A percentile compares a stretch with the other conserved stretches of the same genome.
Conservation (phyloP, 2,113 vertebrate genomes). For the Sarotherodon lohbergeri region DNA sequence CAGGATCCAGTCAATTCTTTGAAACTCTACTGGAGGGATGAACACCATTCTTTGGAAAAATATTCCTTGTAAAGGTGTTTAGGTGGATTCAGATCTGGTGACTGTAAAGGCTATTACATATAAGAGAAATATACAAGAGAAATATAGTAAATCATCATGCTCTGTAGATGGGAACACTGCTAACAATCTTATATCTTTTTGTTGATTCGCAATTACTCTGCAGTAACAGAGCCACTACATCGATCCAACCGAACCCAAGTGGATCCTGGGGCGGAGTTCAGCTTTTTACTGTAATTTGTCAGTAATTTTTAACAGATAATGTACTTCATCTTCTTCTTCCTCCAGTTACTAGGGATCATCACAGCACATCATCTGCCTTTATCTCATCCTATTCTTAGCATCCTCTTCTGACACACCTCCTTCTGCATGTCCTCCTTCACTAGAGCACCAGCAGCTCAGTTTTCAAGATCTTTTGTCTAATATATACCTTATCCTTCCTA, state of each 20-base stretch:
- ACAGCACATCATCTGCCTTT: neutral
- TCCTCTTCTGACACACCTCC: neutral
- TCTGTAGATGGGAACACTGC: neutral
- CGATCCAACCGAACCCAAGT: too few relatives aligned
- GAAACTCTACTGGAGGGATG: neutral
- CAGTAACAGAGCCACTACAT: neutral
- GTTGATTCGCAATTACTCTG: rapidly evolving
- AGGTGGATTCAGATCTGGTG: neutral
- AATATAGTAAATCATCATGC: neutral
- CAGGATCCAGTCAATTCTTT: neutral
- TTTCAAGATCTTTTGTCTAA: neutral
- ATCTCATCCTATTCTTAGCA: neutral
- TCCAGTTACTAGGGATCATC: neutral
- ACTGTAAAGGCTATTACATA: neutral
- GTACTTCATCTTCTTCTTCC: neutral
- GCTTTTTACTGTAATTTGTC: neutral
- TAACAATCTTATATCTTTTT: neutral
- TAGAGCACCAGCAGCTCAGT: neutral
- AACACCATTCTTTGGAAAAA: neutral
- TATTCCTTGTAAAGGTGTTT: neutral
- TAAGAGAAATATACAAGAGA: neutral
- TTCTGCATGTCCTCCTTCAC: neutral
- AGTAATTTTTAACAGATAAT: neutral
- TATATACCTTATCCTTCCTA: neutral
- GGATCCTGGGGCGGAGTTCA: neutral